phyloP scores from a whole-genome alignment of 2,113 vertebrate species.

The Myotis yumanensis region DNA sequence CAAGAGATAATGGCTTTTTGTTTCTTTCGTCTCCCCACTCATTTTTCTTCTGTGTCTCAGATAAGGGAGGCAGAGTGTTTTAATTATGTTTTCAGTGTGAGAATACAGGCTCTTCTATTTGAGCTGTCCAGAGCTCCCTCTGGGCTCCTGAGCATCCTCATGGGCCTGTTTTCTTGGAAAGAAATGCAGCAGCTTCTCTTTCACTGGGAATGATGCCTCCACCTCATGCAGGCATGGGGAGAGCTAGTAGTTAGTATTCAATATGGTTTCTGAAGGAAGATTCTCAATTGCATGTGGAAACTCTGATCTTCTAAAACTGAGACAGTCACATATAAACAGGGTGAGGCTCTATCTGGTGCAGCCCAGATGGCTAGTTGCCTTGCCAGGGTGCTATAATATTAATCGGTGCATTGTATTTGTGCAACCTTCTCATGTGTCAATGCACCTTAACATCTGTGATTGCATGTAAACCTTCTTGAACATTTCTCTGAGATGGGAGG shows the following conservation, averaged over 20 bases:
- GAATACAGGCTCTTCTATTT: background rate
- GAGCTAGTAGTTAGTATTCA: background rate
- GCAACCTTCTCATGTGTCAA: background rate
- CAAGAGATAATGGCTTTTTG: background rate
- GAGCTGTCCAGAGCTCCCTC: background rate
- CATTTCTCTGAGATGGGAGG: background rate
- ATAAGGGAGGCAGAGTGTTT: slow-evolving; percentile 71
- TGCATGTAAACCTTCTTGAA: background rate
- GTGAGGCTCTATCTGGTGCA: fast-evolving
- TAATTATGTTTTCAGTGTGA: slow-evolving; percentile 74
- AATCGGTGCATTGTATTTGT: background rate
- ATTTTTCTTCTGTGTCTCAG: slow-evolving; percentile 76
- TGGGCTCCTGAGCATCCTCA: background rate
- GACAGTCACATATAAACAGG: background rate
- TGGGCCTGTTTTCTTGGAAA: slow-evolving; percentile 5
- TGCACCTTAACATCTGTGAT: background rate
- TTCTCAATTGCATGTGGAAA: background rate
- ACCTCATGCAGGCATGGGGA: background rate
- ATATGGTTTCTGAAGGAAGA: background rate
- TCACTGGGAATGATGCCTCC: background rate
- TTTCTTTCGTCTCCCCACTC: slow-evolving; percentile 16
- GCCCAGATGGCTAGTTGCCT: background rate
- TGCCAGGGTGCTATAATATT: background rate
- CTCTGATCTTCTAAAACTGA: background rate
- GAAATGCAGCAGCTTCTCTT: background rate